Base-by-base conservation (phyloP, 2,797 vertebrate genomes). In the Onychomys torridus region DNA sequence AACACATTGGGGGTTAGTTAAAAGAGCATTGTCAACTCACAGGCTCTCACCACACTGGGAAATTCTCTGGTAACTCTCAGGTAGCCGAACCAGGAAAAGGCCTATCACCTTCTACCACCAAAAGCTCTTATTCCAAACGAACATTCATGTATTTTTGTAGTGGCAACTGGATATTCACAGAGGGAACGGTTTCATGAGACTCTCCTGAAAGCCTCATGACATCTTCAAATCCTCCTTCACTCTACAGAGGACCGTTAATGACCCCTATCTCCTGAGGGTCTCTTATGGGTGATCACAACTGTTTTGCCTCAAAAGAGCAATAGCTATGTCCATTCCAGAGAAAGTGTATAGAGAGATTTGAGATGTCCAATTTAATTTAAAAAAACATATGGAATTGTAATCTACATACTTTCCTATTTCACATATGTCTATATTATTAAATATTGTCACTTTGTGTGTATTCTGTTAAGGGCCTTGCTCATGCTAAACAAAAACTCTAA, bases 391-490 rank as follows among this genome's bases (percentile, higher is more conserved):
- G 1, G 84, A 90, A 75, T 17, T 69, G 71, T 69, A 27, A 34
- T 73, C 6, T 34, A 14, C 8, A 14, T 89, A 63, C 14, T 46
- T 88, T 89, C 63, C 71, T 93, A 57, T 88, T 95, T 95, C 14
- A 77, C 34, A n/a, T 49, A 86, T 5, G 67, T 78, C 71, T 61
- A 43, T 63, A 29, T 69, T 75, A 43, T 84, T 27, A 82, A 73
- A 71, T 61, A 19, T 8, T 61, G 27, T 23, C 37, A 83, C 73
- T 59, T 11, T 73, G 37, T 49, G 3, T 29, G 2, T 71, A 55
- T 71, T 11, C 23, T 32, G n/a, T 55, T 67, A 29, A 71, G 8
- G 5, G 32, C 8, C 37, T 59, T 14, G 12, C 1, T 23, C 46
- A 23, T 43, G 4, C 49, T 69, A 57, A 79, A 9, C 9, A 88